These are phyloP conservation scores for Xylota segnis DNA, from an alignment of 2,888 invertebrate genomes.

Conservation along the genomic window DNA sequence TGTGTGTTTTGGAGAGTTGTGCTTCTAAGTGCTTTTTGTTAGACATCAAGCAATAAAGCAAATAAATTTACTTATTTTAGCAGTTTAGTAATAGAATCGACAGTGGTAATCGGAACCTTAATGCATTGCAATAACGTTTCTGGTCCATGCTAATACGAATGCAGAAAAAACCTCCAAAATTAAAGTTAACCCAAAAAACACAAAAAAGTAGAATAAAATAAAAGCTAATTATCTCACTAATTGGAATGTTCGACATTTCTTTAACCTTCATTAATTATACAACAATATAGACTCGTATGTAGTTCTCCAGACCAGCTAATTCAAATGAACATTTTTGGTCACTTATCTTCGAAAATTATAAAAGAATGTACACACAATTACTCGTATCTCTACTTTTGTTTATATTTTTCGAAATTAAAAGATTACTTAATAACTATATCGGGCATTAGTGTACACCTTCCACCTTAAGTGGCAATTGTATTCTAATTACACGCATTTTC, in stretches of 20 bases:
- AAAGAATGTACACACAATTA: background rate
- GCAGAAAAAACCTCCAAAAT: too few relatives aligned
- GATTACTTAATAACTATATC: slow-evolving; percentile 19
- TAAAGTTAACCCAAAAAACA: too few relatives aligned
- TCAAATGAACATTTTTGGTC: slow-evolving; percentile 17
- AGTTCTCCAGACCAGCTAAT: background rate
- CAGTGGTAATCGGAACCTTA: too few relatives aligned
- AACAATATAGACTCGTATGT: background rate
- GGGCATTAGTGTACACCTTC: slow-evolving; percentile 8
- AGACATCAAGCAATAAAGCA: too few relatives aligned
- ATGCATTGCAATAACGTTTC: too few relatives aligned
- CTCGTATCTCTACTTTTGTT: slow-evolving; percentile 6
- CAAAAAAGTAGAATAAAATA: too few relatives aligned
- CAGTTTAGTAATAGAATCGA: too few relatives aligned
- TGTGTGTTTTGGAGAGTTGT: too few relatives aligned
- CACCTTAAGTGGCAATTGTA: slow-evolving; percentile 9
- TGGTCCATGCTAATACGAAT: too few relatives aligned
- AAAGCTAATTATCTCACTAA: too few relatives aligned
- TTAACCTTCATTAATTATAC: slow-evolving; percentile 26
- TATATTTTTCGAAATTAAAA: slow-evolving; percentile 23
- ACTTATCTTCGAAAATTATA: slow-evolving; percentile 22
- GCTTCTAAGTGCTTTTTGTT: too few relatives aligned
- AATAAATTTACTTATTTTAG: too few relatives aligned
- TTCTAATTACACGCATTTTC: background rate
- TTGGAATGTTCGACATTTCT: background rate